Evolutionary conservation across 2,113 vertebrate genomes (phyloP), one percentile per base, ranked within the genome.

Genomic region (Agapornis roseicollis): DNA sequence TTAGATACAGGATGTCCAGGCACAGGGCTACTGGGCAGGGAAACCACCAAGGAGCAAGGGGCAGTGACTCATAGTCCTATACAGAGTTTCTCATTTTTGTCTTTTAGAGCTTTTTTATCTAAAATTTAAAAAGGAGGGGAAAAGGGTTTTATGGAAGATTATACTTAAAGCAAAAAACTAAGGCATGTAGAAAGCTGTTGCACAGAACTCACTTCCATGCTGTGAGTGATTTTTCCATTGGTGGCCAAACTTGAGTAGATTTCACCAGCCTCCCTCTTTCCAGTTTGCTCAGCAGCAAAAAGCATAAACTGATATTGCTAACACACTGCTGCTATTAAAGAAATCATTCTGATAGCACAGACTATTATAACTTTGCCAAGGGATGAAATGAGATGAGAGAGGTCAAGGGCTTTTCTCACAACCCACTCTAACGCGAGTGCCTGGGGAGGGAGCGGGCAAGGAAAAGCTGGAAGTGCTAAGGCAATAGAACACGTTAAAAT

Each of bases 401-500:
- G 92, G 95, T 96, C 85, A 91, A 95, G 84, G 81, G 70, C 56
- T 95, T 88, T 86, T 87, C 81, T 94, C 2, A 0, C 81, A 85
- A 47, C 73, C 84, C 33, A 58, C 65, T 63, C 63, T 11, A 87
- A 41, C 19, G 7, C 7, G 39, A 94, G 50, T 39, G 20, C 73
- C 80, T 73, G 11, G 72, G 89, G 80, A 95, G 60, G 11, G 46
- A 82, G 58, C 2, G 0, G 19, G 15, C 55, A 88, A 42, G 52
- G 63, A 70, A 50, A 70, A 70, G 37, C 12, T 90, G 60, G 15
- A 80, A 91, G 87, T 13, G 47, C 10, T 41, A 63, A 84, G 50
- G 89, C 69, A 87, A 85, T 22, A 90, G 90, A 84, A 72, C 37
- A 78, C 49, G 74, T 66, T 31, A 64, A 87, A 92, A 79, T 33